Evolutionary conservation across 2,888 invertebrate species (phyloP), one percentile per base, ranked within the genome.

Genomic region (Tipula confusa): DNA sequence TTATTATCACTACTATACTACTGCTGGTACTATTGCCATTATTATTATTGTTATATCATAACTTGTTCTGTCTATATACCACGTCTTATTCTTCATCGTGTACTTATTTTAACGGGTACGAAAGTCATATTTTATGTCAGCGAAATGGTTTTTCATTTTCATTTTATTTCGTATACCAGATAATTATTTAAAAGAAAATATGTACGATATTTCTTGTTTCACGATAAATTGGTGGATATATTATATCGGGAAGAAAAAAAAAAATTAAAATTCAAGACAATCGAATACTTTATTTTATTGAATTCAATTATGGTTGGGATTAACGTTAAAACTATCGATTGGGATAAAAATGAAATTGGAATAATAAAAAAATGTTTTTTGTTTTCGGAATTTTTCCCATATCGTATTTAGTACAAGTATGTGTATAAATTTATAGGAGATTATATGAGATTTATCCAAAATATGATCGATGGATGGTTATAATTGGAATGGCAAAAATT

Each of bases 41-140:
- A 64, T 64, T 64, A 64, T 64, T 43, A 43, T 43, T 18, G 64
- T 11, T 64, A 24, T 24, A 64, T 64, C 64, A 24, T 24, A 64
- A 64, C 24, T 24, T n/a, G n/a, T n/a, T 64, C 64, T 64, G 64
- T 2, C n/a, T n/a, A n/a, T n/a, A n/a, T n/a, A n/a, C n/a, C n/a
- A n/a, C n/a, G n/a, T n/a, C 2, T 18, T 64, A 64, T 24, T 18
- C 48, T 5, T 48, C 13, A 13, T 0, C 38, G 0, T 38, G 0
- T 38, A 1, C 48, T 18, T 6, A 33, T 15, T 18, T 18, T 48
- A 48, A 5, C 18, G 24, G n/a, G n/a, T 64, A 64, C 9, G 24
- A 64, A 24, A 64, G 64, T 24, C 64, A 64, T 64, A 64, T 64
- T 64, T 64, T 64, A 64, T 64, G 64, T 64, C 64, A 64, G 64